phyloP scores from a whole-genome alignment of 2,888 invertebrate species.

The Melinaea marsaeus region DNA sequence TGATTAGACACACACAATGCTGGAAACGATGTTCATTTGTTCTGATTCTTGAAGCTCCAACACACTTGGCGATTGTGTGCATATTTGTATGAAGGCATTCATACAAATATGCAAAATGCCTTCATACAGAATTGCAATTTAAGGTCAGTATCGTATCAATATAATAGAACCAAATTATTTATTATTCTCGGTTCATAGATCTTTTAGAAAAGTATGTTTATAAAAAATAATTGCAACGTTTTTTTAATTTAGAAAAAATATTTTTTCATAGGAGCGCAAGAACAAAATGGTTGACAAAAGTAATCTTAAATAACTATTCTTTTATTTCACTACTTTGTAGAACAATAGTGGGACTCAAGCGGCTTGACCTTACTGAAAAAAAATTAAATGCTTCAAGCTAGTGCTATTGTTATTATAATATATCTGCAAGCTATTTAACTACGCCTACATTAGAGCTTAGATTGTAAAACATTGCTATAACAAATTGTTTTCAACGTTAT shows the following conservation, averaged over 20 bases:
- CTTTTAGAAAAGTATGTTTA: neutral
- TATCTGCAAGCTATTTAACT: conserved; percentile 18
- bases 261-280: conserved; percentile 16
- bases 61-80: conserved; percentile 36
- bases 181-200: neutral
- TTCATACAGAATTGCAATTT: neutral
- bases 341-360: conserved; percentile 29
- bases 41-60: conserved; percentile 60
- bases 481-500: neutral
- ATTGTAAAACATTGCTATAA: neutral
- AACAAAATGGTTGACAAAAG: conserved; percentile 23
- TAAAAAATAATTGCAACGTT: neutral
- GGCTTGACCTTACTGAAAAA: conserved; percentile 29
- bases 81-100: too few relatives aligned
- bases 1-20: conserved; percentile 48
- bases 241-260: neutral
- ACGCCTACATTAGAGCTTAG: conserved; percentile 17
- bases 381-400: conserved; percentile 29
- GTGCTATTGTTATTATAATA: conserved; percentile 24
- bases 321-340: conserved; percentile 30
- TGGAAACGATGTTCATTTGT: conserved; percentile 62
- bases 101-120: conserved; percentile 20
- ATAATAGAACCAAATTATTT: too few relatives aligned
- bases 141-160: too few relatives aligned
- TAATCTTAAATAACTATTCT: conserved; percentile 28